These are phyloP conservation scores for Pelvicachromis taeniatus DNA, from an alignment of 2,113 vertebrate species.

Conservation along the genomic window DNA sequence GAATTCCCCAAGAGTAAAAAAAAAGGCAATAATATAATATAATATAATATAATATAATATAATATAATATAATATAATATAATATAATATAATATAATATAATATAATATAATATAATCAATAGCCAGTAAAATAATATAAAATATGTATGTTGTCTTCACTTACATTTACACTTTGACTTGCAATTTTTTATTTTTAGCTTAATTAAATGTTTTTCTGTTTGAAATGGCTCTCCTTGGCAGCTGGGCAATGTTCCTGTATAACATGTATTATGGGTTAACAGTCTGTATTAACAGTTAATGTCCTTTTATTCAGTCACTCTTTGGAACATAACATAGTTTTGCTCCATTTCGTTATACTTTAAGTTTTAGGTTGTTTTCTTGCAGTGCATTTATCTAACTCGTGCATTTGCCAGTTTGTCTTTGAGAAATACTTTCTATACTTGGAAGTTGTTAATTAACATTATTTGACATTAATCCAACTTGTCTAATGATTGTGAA, in stretches of 20 bases:
- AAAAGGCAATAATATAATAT: neutral
- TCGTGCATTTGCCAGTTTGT: neutral
- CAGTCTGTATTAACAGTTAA: neutral
- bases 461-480: neutral
- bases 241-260: neutral
- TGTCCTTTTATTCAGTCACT: neutral
- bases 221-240: neutral
- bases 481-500: neutral
- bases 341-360: neutral
- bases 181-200: neutral
- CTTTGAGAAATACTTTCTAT: neutral
- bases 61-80: neutral
- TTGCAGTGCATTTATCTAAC: neutral
- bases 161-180: neutral
- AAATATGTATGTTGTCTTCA: neutral
- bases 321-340: neutral
- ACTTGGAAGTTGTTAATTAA: neutral
- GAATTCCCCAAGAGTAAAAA: neutral
- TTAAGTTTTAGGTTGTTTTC: neutral
- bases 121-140: neutral
- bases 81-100: neutral
- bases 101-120: neutral
- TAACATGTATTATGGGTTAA: neutral
- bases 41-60: neutral
- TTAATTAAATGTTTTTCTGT: neutral